Evolutionary conservation across 37 sponge, comb jelly and placozoan species (phyloP).

Genomic region (Chondrilla cf. caribensis): DNA sequence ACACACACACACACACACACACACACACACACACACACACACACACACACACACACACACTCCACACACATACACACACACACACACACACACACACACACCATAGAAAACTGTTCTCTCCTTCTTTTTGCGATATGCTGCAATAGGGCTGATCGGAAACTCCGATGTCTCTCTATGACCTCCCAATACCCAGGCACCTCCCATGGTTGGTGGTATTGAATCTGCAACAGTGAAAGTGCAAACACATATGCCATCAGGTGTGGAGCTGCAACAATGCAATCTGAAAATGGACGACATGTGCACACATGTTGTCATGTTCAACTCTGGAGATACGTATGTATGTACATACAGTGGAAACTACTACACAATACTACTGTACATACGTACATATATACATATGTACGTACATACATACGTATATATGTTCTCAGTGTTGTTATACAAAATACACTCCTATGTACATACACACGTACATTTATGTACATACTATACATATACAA

Average conservation of each 20-base stretch:
- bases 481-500: no score
- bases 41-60: conserved; percentile 15
- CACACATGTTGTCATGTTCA: neutral
- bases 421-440: no score
- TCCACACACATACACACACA: neutral
- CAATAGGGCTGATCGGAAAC: conserved; percentile 32
- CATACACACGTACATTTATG: no score
- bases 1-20: conserved; percentile 27
- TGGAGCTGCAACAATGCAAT: neutral
- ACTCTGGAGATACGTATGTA: neutral
- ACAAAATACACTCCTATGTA: no score
- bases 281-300: neutral
- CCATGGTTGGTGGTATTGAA: conserved; percentile 66
- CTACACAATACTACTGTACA: neutral
- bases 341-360: no score
- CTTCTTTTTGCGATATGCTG: conserved; percentile 33
- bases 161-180: conserved; percentile 34
- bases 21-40: conserved; percentile 28
- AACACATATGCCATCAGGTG: neutral
- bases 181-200: conserved; percentile 49
- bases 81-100: conserved; percentile 12
- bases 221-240: conserved; percentile 19
- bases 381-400: neutral
- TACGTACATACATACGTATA: neutral
- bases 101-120: conserved; percentile 36